Base-by-base conservation (phyloP, 2,113 vertebrate genomes). In the Anolis carolinensis region DNA sequence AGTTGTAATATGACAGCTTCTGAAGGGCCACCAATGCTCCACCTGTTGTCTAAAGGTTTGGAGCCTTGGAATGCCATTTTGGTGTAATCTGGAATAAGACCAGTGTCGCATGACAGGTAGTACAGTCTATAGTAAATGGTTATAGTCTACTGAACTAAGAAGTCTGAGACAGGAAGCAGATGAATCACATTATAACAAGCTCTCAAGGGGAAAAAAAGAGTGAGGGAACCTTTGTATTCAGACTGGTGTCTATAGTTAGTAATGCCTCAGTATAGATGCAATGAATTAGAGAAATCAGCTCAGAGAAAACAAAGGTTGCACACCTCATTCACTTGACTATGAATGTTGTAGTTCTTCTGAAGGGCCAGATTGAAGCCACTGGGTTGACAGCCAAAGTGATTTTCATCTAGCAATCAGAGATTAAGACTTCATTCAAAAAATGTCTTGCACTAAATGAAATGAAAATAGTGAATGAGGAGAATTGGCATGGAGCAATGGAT, bases 361-460 rank as follows among this genome's bases (percentile, higher is more conserved):
- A 50, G 44, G 32, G 73, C 91, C 85, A 27, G 16, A 0, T 11
- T 20, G 77, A 21, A 62, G n/a, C 1, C 34, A 73, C 82, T 39
- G 79, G 87, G 14, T 39, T 79, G 44, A 79, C 76, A 34, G 16
- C 21, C 67, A n/a, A 71, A 55, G 82, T 44, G 16, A 27, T 30
- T 39, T 59, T 84, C 55, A 67, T n/a, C 21, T 50, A 13, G 16
- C 44, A 55, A 1, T 0, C 0, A 13, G 0, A 0, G 21, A n/a
- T 82, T 83, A 44, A 50, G 25, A 55, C 4, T 71, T 79, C 79
- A 67, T 1, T 4, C 5, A 44, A 44, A n/a, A 44, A 44, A 44
- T 44, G 3, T 44, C 39, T 44, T 44, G 39, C 5, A 44, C 39
- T 44, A 5, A 44, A 44, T 44, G 39, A 44, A 44, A 5, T 44